phyloP scores from a whole-genome alignment of 92 coral and sea anemone species.

The Heteractis magnifica region DNA sequence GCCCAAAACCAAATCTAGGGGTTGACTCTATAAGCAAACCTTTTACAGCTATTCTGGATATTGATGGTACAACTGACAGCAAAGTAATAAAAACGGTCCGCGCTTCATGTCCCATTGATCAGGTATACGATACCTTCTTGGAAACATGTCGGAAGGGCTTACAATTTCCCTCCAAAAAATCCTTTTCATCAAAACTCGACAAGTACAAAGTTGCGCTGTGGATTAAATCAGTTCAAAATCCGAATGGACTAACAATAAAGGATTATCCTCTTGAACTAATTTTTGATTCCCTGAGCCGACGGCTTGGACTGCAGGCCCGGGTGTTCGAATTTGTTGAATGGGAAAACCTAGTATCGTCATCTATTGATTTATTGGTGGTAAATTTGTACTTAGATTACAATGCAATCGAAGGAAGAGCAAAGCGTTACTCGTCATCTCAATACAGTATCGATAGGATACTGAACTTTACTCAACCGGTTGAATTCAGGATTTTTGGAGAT shows the following conservation, averaged over 20 bases:
- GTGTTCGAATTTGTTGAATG: background rate
- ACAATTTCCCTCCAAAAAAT: background rate
- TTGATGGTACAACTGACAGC: background rate
- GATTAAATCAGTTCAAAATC: background rate
- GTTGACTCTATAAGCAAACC: background rate
- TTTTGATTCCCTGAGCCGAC: background rate
- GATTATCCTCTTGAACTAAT: background rate
- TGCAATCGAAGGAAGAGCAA: background rate
- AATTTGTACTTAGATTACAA: background rate
- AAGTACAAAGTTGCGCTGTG: conserved; percentile 18
- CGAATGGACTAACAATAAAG: background rate
- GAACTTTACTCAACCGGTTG: conserved; percentile 5
- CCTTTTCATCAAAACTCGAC: background rate
- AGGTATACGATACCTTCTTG: conserved; percentile 14
- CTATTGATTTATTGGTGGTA: background rate
- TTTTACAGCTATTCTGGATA: background rate
- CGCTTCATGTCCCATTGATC: background rate
- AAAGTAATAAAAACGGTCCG: background rate
- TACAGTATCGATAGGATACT: background rate
- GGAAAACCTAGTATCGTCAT: too few relatives aligned
- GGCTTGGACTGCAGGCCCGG: background rate
- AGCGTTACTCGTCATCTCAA: background rate
- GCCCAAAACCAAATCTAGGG: background rate
- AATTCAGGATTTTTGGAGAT: background rate
- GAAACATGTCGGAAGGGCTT: conserved; percentile 11